Evolutionary conservation across 1,140 invertebrate genomes (phyloP), one percentile per base, ranked within the genome.

Genomic region (Atta texana): DNA sequence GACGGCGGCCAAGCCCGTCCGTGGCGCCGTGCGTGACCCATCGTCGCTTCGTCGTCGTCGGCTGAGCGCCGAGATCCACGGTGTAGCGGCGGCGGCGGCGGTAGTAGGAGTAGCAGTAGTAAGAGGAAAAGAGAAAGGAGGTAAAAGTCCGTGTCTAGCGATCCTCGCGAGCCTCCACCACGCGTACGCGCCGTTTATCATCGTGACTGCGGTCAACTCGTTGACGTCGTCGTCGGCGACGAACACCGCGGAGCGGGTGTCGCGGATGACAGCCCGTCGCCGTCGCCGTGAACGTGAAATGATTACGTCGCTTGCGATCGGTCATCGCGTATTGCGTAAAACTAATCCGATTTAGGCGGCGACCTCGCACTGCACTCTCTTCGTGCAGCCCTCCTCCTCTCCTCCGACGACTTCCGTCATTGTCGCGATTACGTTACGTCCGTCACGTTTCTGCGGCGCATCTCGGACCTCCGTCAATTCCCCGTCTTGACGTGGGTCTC

Each of bases 301-400:
- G 91, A 92, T 93, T 92, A 91, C 92, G 89, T 92, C 91, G 92
- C 88, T 10, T 55, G 55, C 39, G 14, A 31, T 75, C 69, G 80
- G 85, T 92, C 87, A 88, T 87, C 90, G 86, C 49, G 78, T 92
- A 92, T 95, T 95, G 94, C 94, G 93, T 95, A 94, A 95, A 95
- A 94, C 94, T 94, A 94, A 95, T 95, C 93, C 93, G 91, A 95
- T 95, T 94, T 94, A 94, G 90, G 21, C n/a, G 21, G 91, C 94
- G 94, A 95, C 94, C 94, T 95, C 94, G 93, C 91, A 4, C 59
- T 44, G 21, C 55, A 8, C 59, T n/a, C 59, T n/a, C 18, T 66
- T 86, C 16, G 24, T n/a, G 1, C 69, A 34, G 8, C 71, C 18
- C 39, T n/a, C 39, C 21, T n/a, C 18, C 39, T n/a, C 39, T 12